These are phyloP conservation scores for Aphaenogaster ashmeadi DNA, from an alignment of 1,140 invertebrate species.

Conservation along the genomic window DNA sequence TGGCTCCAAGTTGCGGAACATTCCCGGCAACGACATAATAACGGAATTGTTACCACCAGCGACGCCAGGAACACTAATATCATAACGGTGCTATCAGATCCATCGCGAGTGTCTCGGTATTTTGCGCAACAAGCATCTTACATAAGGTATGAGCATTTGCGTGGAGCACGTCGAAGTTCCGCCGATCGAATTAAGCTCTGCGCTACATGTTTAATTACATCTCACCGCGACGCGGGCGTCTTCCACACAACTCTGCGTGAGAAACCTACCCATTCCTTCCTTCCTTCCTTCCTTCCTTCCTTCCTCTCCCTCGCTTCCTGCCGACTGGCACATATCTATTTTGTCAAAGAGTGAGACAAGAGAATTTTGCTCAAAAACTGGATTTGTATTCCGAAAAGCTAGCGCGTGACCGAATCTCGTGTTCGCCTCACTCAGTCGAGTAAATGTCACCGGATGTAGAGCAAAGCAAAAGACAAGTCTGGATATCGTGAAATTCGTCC, in stretches of 20 bases:
- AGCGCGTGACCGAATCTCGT: constrained; percentile 19
- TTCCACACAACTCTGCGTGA: background rate
- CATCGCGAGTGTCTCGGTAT: constrained; percentile 25
- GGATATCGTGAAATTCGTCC: constrained; percentile 28
- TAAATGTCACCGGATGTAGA: constrained; percentile 33
- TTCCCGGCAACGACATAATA: constrained; percentile 16
- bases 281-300: background rate
- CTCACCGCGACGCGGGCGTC: background rate
- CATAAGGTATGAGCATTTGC: constrained; percentile 4
- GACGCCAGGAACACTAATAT: constrained; percentile 37
- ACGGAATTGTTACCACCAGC: constrained; percentile 13
- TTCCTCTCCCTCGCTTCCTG: background rate
- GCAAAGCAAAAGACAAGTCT: background rate
- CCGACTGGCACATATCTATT: background rate
- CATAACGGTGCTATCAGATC: constrained; percentile 40
- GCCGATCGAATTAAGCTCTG: constrained; percentile 54
- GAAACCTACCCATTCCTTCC: constrained; percentile 11
- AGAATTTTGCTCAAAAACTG: background rate
- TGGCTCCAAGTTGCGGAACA: constrained; percentile 23
- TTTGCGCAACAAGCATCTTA: constrained; percentile 51
- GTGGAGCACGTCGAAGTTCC: constrained; percentile 39
- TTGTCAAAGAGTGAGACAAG: background rate
- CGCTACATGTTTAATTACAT: constrained; percentile 60
- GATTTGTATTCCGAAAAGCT: constrained; percentile 2
- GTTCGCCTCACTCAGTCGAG: constrained; percentile 23